phyloP scores from a whole-genome alignment of 1,140 invertebrate species.

The Rhizoglyphus robini region DNA sequence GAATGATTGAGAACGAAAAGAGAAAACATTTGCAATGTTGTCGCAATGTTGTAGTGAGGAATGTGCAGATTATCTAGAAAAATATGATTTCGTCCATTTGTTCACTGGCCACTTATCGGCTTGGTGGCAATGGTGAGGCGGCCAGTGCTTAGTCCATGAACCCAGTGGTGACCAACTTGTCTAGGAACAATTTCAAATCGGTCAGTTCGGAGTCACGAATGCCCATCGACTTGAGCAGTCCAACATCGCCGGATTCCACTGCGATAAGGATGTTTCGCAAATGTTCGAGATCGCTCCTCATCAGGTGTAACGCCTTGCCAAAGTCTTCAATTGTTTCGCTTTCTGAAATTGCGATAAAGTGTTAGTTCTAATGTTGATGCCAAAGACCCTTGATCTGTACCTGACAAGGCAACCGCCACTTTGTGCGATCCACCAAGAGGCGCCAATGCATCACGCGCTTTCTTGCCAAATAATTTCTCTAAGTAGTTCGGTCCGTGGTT shows the following conservation, averaged over 20 bases:
- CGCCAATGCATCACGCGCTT: slow-evolving; percentile 72
- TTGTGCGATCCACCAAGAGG: slow-evolving; percentile 82
- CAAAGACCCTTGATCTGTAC: slow-evolving; percentile 38
- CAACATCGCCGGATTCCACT: slow-evolving; percentile 85
- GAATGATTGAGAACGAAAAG: no score
- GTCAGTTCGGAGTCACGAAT: slow-evolving; percentile 89
- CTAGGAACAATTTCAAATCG: slow-evolving; percentile 93
- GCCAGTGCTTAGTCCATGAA: slow-evolving; percentile 73
- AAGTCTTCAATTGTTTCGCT: slow-evolving; percentile 92
- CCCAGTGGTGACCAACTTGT: slow-evolving; percentile 88
- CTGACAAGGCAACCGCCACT: slow-evolving; percentile 83
- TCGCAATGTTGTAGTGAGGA: no score
- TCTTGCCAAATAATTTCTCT: slow-evolving; percentile 75
- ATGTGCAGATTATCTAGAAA: no score
- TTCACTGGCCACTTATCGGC: no score
- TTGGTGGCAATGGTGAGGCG: no score
- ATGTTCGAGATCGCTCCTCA: slow-evolving; percentile 75
- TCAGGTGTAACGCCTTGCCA: slow-evolving; percentile 65
- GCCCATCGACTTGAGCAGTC: slow-evolving; percentile 79
- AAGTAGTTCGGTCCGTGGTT: slow-evolving; percentile 91
- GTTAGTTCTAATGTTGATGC: background rate
- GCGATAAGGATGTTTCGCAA: slow-evolving; percentile 86
- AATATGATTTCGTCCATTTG: no score
- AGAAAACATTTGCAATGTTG: no score
- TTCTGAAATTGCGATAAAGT: slow-evolving; percentile 43